These are phyloP conservation scores for Pentalonia nigronervosa DNA, from an alignment of 1,140 invertebrate genomes.

Conservation along the genomic window DNA sequence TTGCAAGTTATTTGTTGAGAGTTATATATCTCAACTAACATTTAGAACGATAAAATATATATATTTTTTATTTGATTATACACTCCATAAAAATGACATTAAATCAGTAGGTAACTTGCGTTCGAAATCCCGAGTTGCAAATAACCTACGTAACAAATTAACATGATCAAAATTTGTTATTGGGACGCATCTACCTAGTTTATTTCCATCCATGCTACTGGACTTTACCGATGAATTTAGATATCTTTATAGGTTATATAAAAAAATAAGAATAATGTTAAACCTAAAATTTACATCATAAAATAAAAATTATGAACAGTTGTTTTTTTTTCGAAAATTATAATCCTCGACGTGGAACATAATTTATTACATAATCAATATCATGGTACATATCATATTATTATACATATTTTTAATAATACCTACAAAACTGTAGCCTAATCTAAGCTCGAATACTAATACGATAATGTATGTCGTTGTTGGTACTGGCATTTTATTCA, in stretches of 20 bases:
- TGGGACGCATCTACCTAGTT: not conserved
- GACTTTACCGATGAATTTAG: not conserved
- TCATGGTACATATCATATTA: not conserved
- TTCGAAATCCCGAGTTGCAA: not conserved
- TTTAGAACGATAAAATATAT: not conserved
- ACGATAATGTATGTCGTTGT: not conserved
- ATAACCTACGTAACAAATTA: not conserved
- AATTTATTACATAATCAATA: constrained; percentile 1
- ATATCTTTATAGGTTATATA: not conserved
- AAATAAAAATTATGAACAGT: not conserved
- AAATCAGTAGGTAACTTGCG: not conserved
- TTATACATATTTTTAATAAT: not conserved
- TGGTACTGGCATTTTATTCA: not conserved
- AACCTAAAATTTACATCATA: not conserved
- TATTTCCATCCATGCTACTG: too few species aligned
- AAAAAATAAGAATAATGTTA: not conserved
- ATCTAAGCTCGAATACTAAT: not conserved
- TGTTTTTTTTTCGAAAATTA: not conserved
- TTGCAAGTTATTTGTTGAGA: not conserved
- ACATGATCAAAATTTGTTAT: not conserved
- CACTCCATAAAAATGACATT: not conserved
- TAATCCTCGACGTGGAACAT: not conserved
- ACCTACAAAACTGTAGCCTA: not conserved
- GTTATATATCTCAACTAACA: not conserved
- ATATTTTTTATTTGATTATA: not conserved